A percentile compares a stretch with the other conserved stretches of the same genome.
These are phyloP conservation scores for Bilobella aurantiaca DNA, from an alignment of 1,140 invertebrate species.

Conservation along the genomic window DNA sequence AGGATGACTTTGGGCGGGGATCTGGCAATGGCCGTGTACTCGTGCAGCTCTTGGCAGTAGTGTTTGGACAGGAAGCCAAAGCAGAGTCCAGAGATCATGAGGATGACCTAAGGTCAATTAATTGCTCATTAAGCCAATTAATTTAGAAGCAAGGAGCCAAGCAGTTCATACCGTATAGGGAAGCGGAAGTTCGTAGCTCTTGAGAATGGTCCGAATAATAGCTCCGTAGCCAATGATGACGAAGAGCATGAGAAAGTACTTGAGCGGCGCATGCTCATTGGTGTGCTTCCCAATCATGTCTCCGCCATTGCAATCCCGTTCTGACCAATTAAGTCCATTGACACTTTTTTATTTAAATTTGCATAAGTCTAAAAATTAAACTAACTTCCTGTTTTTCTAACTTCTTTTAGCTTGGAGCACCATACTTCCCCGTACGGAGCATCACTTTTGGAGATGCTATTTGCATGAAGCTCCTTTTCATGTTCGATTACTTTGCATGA, in stretches of 20 bases:
- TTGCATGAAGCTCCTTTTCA: too few relatives aligned
- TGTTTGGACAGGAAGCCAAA: constrained; percentile 10
- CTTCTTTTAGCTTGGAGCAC: neutral
- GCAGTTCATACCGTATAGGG: constrained; percentile 16
- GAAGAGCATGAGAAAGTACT: constrained; percentile 20
- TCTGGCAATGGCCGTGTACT: constrained; percentile 34
- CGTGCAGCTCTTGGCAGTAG: constrained; percentile 1
- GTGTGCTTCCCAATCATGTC: neutral
- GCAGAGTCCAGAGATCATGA: constrained; percentile 13
- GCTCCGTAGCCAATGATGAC: constrained; percentile 26
- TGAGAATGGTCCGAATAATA: constrained; percentile 12
- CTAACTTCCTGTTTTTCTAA: neutral
- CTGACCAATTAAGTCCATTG: neutral
- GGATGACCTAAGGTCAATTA: neutral
- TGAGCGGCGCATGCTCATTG: neutral
- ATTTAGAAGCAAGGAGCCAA: neutral
- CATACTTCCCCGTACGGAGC: neutral
- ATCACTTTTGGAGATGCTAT: too few relatives aligned
- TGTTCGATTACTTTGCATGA: too few relatives aligned
- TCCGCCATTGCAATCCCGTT: neutral
- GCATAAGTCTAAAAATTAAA: neutral
- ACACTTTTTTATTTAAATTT: neutral
- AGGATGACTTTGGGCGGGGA: constrained; percentile 41
- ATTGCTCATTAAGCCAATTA: neutral
- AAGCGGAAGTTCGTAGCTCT: neutral